Percentiles rank a stretch among this genome's conserved stretches.
These are phyloP conservation scores for Torymus texanus DNA, from an alignment of 2,888 invertebrate species.

Conservation along the genomic window DNA sequence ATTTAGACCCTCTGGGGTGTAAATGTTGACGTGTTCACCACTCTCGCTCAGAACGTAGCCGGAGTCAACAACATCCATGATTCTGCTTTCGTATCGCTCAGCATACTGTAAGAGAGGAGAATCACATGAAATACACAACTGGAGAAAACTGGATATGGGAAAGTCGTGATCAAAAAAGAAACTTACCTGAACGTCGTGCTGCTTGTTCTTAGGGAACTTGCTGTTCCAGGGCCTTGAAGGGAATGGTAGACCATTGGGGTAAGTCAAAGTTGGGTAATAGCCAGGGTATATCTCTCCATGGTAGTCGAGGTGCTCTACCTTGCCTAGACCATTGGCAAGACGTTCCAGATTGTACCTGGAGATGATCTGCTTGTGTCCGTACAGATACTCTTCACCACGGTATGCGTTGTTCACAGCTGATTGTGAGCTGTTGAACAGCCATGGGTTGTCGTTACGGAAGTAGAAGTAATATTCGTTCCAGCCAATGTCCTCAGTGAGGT, in stretches of 20 bases:
- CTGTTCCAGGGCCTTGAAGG: slow-evolving; percentile 59
- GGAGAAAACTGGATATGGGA: not conserved
- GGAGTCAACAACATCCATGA: slow-evolving; percentile 63
- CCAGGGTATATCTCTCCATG: slow-evolving; percentile 75
- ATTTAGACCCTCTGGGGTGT: slow-evolving; percentile 67
- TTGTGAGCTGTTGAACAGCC: slow-evolving; percentile 79
- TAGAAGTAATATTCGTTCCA: slow-evolving; percentile 82
- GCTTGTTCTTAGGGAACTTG: slow-evolving; percentile 59
- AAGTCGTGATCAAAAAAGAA: too few relatives aligned
- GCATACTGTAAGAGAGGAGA: not conserved
- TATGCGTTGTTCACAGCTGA: slow-evolving; percentile 70
- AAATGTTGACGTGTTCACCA: slow-evolving; percentile 59
- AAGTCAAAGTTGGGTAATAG: slow-evolving; percentile 80
- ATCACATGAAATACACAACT: not conserved
- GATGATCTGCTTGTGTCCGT: slow-evolving; percentile 75
- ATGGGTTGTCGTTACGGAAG: slow-evolving; percentile 80
- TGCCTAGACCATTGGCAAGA: slow-evolving; percentile 80
- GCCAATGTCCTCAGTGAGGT: slow-evolving; percentile 84
- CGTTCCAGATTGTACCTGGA: slow-evolving; percentile 82
- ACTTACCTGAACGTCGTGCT: slow-evolving; percentile 59
- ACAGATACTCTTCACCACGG: slow-evolving; percentile 75
- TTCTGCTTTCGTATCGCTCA: slow-evolving; percentile 59
- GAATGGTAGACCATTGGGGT: slow-evolving; percentile 80
- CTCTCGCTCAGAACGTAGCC: slow-evolving; percentile 58
- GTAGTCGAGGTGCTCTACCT: slow-evolving; percentile 79